These are phyloP conservation scores for Mirza zaza DNA, from an alignment of 2,113 vertebrate genomes.

Conservation along the genomic window DNA sequence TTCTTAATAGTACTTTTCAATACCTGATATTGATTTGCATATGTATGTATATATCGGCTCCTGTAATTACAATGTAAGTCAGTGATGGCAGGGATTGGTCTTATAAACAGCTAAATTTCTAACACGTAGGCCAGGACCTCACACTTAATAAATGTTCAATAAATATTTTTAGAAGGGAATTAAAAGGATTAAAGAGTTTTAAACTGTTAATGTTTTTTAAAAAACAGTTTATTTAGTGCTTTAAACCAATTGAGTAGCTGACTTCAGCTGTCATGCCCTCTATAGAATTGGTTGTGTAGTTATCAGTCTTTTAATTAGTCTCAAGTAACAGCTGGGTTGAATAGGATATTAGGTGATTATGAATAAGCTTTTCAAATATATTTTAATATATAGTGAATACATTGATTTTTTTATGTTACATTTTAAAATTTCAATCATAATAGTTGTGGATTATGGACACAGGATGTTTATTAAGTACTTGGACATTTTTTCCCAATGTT, in stretches of 20 bases:
- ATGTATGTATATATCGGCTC: not conserved
- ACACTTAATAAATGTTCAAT: not conserved
- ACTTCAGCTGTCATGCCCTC: not conserved
- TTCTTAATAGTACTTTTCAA: not conserved
- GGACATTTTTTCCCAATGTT: conserved; percentile 8
- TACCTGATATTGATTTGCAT: not conserved
- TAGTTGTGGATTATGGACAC: not conserved
- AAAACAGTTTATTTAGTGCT: not conserved
- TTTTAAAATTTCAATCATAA: not conserved
- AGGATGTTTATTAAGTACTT: conserved; percentile 46
- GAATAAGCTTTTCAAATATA: not conserved
- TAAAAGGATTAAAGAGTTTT: not conserved
- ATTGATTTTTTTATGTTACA: not conserved
- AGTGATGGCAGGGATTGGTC: not conserved
- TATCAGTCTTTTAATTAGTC: not conserved
- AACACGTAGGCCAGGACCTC: not conserved
- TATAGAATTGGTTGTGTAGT: not conserved
- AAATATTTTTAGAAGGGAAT: not conserved
- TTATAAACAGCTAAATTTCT: not conserved
- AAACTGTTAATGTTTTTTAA: not conserved
- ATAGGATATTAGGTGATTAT: not conserved
- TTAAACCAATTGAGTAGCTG: not conserved
- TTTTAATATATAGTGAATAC: not conserved
- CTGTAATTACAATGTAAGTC: not conserved
- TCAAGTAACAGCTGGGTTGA: not conserved